Evolutionary conservation across 2,797 vertebrate species (phyloP).

Genomic region (Propithecus perrieri): DNA sequence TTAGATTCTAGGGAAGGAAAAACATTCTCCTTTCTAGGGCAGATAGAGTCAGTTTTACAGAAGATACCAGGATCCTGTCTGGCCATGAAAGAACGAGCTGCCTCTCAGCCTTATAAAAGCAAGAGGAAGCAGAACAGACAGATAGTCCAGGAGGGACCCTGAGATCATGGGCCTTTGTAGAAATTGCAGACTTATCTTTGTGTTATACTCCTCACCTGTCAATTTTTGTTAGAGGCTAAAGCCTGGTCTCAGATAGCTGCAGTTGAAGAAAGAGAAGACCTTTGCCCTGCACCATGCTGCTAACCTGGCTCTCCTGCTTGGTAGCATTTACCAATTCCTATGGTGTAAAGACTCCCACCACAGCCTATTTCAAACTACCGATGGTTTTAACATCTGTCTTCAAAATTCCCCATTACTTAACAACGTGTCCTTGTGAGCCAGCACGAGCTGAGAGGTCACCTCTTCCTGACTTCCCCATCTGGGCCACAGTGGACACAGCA

Average conservation of each 20-base stretch:
- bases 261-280: not conserved
- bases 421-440: not conserved
- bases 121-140: not conserved
- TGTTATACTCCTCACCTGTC: not conserved
- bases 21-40: not conserved
- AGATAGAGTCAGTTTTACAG: not conserved
- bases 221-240: not conserved
- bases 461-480: not conserved
- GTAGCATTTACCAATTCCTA: not conserved
- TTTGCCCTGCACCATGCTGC: not conserved
- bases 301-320: not conserved
- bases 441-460: not conserved
- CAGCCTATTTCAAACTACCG: not conserved
- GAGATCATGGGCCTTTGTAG: not conserved
- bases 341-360: not conserved
- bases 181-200: not conserved
- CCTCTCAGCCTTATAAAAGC: not conserved
- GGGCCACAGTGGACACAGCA: not conserved
- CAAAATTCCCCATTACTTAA: not conserved
- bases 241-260: not conserved
- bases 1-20: not conserved
- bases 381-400: not conserved
- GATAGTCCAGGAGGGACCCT: fast-evolving
- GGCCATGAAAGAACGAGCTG: no score
- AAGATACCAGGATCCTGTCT: not conserved